A percentile compares a stretch with the other conserved stretches of the same genome.
Evolutionary conservation across 2,113 vertebrate genomes (phyloP).

Genomic region (Narcine bancroftii): DNA sequence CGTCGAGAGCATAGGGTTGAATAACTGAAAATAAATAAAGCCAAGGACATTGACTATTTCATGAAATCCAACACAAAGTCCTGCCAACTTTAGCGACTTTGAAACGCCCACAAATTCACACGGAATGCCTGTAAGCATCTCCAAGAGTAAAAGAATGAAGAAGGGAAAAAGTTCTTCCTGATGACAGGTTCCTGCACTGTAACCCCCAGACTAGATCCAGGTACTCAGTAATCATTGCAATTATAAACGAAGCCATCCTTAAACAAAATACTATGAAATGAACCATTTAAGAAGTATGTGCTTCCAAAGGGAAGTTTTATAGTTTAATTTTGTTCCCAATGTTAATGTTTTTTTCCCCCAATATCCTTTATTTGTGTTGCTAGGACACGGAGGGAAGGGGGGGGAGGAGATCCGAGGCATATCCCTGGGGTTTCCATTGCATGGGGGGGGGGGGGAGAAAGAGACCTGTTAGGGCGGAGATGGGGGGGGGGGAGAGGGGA

Average conservation of each 20-base stretch:
- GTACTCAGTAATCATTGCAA: background rate
- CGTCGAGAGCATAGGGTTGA: background rate
- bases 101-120: background rate
- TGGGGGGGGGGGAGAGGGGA: no score
- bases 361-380: background rate
- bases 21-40: slow-evolving; percentile 14
- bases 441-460: no score
- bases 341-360: background rate
- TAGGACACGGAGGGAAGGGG: no score
- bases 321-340: background rate
- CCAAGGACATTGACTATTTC: background rate
- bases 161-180: slow-evolving; percentile 19
- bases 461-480: no score
- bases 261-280: background rate
- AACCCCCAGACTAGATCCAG: slow-evolving; percentile 22
- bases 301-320: background rate
- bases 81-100: background rate
- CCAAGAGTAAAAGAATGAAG: slow-evolving; percentile 21
- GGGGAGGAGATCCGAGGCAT: background rate
- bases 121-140: background rate
- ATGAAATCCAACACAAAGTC: background rate
- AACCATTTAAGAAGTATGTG: background rate
- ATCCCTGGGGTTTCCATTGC: background rate
- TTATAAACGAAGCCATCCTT: background rate
- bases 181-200: slow-evolving; percentile 21